Base-by-base conservation (phyloP, 2,113 vertebrate genomes). In the Oreamnos americanus region DNA sequence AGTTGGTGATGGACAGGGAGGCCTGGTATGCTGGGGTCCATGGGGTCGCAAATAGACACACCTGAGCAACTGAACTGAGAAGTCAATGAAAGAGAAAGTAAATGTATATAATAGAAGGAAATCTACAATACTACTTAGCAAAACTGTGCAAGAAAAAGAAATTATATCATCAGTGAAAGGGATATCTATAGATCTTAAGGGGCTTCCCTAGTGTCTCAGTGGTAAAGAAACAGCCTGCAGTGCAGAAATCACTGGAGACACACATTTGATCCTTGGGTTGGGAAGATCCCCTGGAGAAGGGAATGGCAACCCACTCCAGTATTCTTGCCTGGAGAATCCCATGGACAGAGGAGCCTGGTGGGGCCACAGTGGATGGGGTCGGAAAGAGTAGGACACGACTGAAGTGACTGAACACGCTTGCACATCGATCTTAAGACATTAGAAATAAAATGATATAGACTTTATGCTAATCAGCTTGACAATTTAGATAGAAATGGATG, bases 341-440 rank as follows among this genome's bases (percentile, higher is more conserved):
- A 39, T 39, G 67, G 67, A 71, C 19, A 12, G n/a, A 36, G 17
- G 9, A 71, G 4, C 17, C 17, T 36, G 4, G 17, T 36, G n/a
- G 64, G 64, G 64, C 64, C 21, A 11, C 9, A 36, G 9, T 71
- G 8, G 17, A 71, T 71, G 17, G 64, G 19, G n/a, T 71, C 1
- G 0, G n/a, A 67, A 71, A 71, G 64, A 71, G n/a, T 36, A 21
- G n/a, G n/a, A 36, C 64, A 21, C 0, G 9, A 23, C 64, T 71
- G 17, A 71, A 21, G n/a, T 23, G 64, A 71, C 17, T 71, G 19
- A 36, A 36, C 19, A 21, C 0, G 1, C n/a, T 21, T 1, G 0
- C 19, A 71, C 17, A 6, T 71, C 11, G 45, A 36, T 86, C 64
- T 55, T 87, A 28, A 62, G 67, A 60, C 17, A 60, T 39, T 78